Conservation (phyloP, 1,140 invertebrate species). For the Battus philenor region DNA sequence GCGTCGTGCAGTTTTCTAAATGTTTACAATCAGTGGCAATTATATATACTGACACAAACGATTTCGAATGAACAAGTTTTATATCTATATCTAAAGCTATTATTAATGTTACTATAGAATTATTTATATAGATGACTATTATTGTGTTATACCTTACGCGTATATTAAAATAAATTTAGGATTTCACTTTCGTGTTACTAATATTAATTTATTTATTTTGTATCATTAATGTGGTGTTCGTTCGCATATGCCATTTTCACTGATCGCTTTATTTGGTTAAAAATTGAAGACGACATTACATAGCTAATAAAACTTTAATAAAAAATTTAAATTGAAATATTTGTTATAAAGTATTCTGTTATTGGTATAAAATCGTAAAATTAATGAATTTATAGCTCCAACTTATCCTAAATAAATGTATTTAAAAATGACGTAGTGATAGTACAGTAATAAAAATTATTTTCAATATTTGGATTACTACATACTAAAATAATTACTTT, state of each 20-base stretch:
- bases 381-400: too few relatives aligned
- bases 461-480: too few relatives aligned
- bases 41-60: constrained; percentile 31
- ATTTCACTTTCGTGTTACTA: constrained; percentile 51
- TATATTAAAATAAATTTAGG: constrained; percentile 65
- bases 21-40: constrained; percentile 37
- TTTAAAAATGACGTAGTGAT: too few relatives aligned
- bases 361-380: not conserved
- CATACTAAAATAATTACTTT: too few relatives aligned
- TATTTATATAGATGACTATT: constrained; percentile 46
- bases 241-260: constrained; percentile 61
- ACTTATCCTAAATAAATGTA: too few relatives aligned
- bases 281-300: constrained; percentile 30
- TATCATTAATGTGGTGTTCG: constrained; percentile 67
- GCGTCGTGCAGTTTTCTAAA: constrained; percentile 56
- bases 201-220: constrained; percentile 54
- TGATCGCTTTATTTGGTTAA: constrained; percentile 32
- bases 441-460: too few relatives aligned
- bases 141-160: constrained; percentile 57
- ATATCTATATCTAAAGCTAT: constrained; percentile 28
- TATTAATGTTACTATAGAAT: constrained; percentile 19
- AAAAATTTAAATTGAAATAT: not conserved
- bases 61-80: constrained; percentile 31
- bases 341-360: not conserved
- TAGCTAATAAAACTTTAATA: not conserved